Percentiles rank a stretch among this genome's conserved stretches.
Evolutionary conservation across 2,113 vertebrate species (phyloP).

Genomic region (Brachionichthys hirsutus): DNA sequence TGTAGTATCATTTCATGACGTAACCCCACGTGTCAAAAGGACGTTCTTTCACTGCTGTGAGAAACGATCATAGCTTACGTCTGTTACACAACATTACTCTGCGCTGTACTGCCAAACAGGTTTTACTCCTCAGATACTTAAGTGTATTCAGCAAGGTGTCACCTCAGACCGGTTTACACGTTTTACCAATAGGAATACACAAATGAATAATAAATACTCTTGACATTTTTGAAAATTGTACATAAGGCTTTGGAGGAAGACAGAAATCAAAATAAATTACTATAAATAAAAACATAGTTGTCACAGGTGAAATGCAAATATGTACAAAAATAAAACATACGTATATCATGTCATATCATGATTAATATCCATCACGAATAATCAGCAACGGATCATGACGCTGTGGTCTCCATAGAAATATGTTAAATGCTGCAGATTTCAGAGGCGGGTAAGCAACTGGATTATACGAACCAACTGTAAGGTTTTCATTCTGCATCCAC

Average conservation of each 20-base stretch:
- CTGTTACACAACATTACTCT: slow-evolving; percentile 44
- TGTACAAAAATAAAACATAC: background rate
- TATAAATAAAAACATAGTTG: background rate
- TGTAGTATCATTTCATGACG: slow-evolving; percentile 1
- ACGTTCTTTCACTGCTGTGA: background rate
- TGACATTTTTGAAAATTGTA: slow-evolving; percentile 80
- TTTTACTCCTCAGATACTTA: slow-evolving; percentile 66
- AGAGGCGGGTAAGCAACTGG: background rate
- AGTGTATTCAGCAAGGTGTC: slow-evolving; percentile 73
- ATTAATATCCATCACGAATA: too few relatives aligned
- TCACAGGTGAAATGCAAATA: background rate
- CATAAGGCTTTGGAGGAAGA: slow-evolving; percentile 83
- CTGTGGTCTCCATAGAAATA: background rate
- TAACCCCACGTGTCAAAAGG: background rate
- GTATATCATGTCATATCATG: background rate
- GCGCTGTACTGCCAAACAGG: slow-evolving; percentile 24
- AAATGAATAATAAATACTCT: slow-evolving; percentile 66
- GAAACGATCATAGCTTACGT: background rate
- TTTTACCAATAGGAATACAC: slow-evolving; percentile 68
- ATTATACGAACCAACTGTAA: slow-evolving; percentile 9
- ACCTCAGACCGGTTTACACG: slow-evolving; percentile 68
- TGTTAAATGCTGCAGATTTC: background rate
- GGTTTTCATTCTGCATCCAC: too few relatives aligned
- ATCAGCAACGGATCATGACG: background rate
- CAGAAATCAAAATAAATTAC: slow-evolving; percentile 53